Percentiles rank a stretch among this genome's conserved stretches.
These are phyloP conservation scores for Mobula birostris DNA, from an alignment of 2,113 vertebrate genomes.

Conservation along the genomic window DNA sequence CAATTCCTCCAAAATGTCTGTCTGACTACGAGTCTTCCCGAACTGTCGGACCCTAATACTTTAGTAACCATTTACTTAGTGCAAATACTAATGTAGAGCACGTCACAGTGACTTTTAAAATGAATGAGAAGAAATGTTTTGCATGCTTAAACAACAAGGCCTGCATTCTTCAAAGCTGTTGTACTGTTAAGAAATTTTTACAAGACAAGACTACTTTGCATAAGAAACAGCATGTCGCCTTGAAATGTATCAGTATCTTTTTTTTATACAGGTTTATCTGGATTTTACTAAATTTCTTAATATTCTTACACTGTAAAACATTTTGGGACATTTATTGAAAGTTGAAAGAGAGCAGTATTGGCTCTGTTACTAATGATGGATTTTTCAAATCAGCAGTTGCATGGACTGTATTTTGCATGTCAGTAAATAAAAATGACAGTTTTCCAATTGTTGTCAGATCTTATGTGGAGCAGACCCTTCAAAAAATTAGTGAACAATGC, in stretches of 20 bases:
- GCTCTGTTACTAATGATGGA: conserved; percentile 59
- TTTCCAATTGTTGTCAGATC: conserved; percentile 59
- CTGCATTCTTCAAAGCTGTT: conserved; percentile 60
- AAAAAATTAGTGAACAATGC: not conserved
- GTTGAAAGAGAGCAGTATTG: conserved; percentile 63
- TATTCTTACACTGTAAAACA: conserved; percentile 82
- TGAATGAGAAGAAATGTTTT: conserved; percentile 57
- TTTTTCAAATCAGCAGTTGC: conserved; percentile 70
- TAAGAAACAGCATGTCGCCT: conserved; percentile 71
- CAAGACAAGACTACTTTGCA: conserved; percentile 64
- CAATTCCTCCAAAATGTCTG: conserved; percentile 88
- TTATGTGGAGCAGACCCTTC: conserved; percentile 42
- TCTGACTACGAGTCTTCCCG: conserved; percentile 86
- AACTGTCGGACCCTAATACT: conserved; percentile 74
- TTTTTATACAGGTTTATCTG: conserved; percentile 89
- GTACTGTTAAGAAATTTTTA: conserved; percentile 73
- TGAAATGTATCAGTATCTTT: conserved; percentile 64
- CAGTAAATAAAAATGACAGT: conserved; percentile 63
- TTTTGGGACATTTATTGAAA: conserved; percentile 73
- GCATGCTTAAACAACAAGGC: conserved; percentile 73
- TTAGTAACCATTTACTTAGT: conserved; percentile 52
- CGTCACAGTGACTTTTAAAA: conserved; percentile 70
- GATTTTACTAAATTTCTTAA: conserved; percentile 93
- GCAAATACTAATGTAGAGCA: conserved; percentile 60
- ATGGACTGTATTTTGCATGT: conserved; percentile 95